phyloP scores from a whole-genome alignment of 2,888 invertebrate genomes.

The Drosophila anomelani region DNA sequence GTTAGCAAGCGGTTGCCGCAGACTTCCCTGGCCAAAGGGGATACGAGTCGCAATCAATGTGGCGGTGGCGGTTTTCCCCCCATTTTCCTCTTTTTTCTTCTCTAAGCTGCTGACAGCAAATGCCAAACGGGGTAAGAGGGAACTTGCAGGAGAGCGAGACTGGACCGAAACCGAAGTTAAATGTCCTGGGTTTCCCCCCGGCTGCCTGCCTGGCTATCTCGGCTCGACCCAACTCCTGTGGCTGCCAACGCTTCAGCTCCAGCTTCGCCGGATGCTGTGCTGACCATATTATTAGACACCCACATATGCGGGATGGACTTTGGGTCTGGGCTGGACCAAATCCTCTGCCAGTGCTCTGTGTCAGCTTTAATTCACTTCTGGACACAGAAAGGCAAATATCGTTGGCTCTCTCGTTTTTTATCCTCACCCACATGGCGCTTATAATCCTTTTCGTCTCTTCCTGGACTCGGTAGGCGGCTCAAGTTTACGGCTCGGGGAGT shows the following conservation, averaged over 20 bases:
- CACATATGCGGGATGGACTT: conserved; percentile 32
- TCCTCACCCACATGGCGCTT: conserved; percentile 46
- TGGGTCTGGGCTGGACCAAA: conserved; percentile 2
- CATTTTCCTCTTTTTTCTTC: conserved; percentile 1
- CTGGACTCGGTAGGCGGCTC: conserved; percentile 43
- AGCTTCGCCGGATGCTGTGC: conserved; percentile 9
- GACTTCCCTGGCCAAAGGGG: conserved; percentile 29
- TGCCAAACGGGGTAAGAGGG: conserved; percentile 12
- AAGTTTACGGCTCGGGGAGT: conserved; percentile 57
- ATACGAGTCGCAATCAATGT: conserved; percentile 52
- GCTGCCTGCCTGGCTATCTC: conserved; percentile 20
- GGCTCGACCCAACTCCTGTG: conserved; percentile 24
- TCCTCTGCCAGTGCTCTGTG: conserved; percentile 29
- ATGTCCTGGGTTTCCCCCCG: conserved; percentile 40
- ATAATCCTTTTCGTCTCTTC: conserved; percentile 62
- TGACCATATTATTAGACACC: conserved; percentile 55
- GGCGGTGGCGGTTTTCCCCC: conserved; percentile 33
- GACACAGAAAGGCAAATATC: conserved; percentile 35
- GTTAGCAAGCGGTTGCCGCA: conserved; percentile 37
- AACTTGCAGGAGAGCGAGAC: conserved; percentile 18
- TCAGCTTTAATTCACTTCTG: conserved; percentile 60
- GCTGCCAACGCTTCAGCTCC: conserved; percentile 14
- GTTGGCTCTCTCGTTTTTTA: conserved; percentile 35
- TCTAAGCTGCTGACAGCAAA: conserved; percentile 39
- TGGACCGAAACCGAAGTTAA: conserved; percentile 40